Conservation (phyloP, 2,888 invertebrate species). For the Diarsia brunnea region DNA sequence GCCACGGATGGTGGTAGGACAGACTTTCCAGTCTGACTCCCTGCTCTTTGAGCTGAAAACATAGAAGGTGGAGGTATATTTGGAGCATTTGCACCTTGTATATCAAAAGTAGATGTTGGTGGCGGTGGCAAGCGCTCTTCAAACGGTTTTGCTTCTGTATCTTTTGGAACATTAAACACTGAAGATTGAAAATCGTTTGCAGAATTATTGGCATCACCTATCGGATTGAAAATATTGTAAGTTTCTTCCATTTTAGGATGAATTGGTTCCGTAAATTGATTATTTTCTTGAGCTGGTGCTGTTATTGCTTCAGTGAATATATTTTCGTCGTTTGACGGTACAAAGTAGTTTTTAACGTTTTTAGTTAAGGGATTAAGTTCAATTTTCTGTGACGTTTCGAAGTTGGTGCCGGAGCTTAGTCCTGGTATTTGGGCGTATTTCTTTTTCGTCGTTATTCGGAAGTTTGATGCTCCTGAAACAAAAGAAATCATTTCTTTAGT, state of each 20-base stretch:
- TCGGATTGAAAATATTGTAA: conserved; percentile 62
- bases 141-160: conserved; percentile 32
- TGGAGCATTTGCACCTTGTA: conserved; percentile 18
- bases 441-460: conserved; percentile 92
- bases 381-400: conserved; percentile 60
- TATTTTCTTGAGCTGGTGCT: conserved; percentile 11
- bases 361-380: conserved; percentile 58
- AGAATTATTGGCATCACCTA: conserved; percentile 13
- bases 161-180: conserved; percentile 26
- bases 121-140: conserved; percentile 46
- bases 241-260: conserved; percentile 45
- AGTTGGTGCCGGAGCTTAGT: conserved; percentile 87
- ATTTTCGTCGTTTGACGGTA: conserved; percentile 54
- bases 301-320: conserved; percentile 6
- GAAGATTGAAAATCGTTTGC: conserved; percentile 42
- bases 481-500: conserved; percentile 53
- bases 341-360: conserved; percentile 65
- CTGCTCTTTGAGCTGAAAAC: conserved; percentile 79
- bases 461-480: conserved; percentile 90
- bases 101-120: conserved; percentile 25
- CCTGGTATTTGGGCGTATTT: conserved; percentile 96
- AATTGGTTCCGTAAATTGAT: conserved; percentile 38
- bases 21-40: conserved; percentile 74
- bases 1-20: conserved; percentile 86
- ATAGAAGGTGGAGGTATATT: conserved; percentile 85